Evolutionary conservation across 2,888 invertebrate genomes (phyloP).

Genomic region (Colostygia pectinataria): DNA sequence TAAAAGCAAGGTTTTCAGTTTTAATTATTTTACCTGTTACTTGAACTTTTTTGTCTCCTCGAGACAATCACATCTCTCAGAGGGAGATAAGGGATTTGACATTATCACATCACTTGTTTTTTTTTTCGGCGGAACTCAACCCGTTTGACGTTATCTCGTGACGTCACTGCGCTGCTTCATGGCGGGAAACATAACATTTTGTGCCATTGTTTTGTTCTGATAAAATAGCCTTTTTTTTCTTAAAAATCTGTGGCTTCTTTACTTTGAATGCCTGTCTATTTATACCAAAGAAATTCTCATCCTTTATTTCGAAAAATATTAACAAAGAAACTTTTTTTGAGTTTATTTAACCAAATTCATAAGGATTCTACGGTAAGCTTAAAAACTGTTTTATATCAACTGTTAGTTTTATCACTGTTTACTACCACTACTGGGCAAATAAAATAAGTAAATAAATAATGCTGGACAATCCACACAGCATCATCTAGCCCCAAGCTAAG

Average conservation of each 20-base stretch:
- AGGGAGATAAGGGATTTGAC: conserved; percentile 64
- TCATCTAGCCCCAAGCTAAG: too few relatives aligned
- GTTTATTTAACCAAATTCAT: too few relatives aligned
- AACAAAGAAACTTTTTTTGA: too few relatives aligned
- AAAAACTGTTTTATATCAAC: too few relatives aligned
- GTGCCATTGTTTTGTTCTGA: conserved; percentile 42
- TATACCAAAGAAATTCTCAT: too few relatives aligned
- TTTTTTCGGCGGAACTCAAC: conserved; percentile 68
- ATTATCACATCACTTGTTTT: conserved; percentile 30
- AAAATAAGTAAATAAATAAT: too few relatives aligned
- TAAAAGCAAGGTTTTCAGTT: too few relatives aligned
- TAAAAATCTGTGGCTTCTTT: neutral
- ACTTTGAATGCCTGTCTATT: neutral
- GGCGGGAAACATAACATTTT: conserved; percentile 52
- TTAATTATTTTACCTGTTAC: neutral
- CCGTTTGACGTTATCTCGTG: conserved; percentile 75
- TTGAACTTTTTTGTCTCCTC: conserved; percentile 27
- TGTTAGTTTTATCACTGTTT: too few relatives aligned
- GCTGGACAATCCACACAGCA: too few relatives aligned
- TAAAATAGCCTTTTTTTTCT: conserved; percentile 32
- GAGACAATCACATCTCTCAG: conserved; percentile 43
- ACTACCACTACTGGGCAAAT: too few relatives aligned
- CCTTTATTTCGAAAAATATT: too few relatives aligned
- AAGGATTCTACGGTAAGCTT: too few relatives aligned
- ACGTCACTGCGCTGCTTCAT: conserved; percentile 67